Percentiles rank a stretch among this genome's conserved stretches.
Evolutionary conservation across 2,113 vertebrate species (phyloP).

Genomic region (Daphoenositta chrysoptera): DNA sequence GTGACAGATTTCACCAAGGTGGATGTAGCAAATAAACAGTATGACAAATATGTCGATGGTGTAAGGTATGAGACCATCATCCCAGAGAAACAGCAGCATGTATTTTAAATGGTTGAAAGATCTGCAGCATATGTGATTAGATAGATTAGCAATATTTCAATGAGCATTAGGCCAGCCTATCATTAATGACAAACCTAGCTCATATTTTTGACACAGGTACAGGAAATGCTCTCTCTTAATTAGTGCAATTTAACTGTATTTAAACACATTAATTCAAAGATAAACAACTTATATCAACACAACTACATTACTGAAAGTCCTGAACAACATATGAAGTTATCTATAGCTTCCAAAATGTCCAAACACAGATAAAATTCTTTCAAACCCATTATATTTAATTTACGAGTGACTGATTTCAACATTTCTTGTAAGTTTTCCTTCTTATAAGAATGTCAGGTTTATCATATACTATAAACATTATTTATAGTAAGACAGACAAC

Average conservation of each 20-base stretch:
- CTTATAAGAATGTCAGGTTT: neutral
- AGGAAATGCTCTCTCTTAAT: neutral
- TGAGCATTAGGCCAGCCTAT: neutral
- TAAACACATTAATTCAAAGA: neutral
- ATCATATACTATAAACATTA: neutral
- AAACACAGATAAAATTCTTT: neutral
- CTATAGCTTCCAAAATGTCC: neutral
- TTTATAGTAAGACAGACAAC: neutral
- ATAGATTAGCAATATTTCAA: neutral
- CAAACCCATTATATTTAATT: neutral
- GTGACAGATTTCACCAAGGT: conserved; percentile 80
- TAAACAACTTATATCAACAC: neutral
- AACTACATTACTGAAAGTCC: neutral
- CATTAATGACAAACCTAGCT: neutral
- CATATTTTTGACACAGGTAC: neutral
- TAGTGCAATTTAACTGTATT: neutral
- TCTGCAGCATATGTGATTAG: neutral
- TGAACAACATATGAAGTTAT: neutral
- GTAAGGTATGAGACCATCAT: conserved; percentile 53
- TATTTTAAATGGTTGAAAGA: conserved; percentile 35
- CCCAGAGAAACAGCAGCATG: neutral
- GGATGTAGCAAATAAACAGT: conserved; percentile 68
- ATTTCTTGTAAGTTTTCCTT: neutral
- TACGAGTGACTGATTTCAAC: neutral
- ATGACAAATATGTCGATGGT: conserved; percentile 66